Evolutionary conservation across 2,888 invertebrate species (phyloP), one percentile per base, ranked within the genome.

Genomic region (Stenolophus ochropezus): DNA sequence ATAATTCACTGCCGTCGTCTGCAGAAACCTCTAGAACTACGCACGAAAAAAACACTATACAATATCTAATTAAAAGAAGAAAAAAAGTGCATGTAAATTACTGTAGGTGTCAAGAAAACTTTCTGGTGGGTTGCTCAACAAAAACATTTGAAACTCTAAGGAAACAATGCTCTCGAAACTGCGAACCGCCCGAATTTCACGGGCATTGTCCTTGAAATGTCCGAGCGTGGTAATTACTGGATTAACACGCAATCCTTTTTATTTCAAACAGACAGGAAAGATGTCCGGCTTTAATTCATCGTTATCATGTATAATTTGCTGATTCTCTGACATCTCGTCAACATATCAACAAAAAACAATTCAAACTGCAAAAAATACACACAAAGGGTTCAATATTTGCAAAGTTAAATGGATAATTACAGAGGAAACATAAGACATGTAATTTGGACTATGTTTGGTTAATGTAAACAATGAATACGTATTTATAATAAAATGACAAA

Each of bases 161-260:
- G 3, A 11, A 25, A 14, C 14, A n/a, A 3, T 25, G 23, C 33
- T 18, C 16, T 65, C n/a, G 33, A 42, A 69, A 25, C 14, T 25
- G 23, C 25, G 14, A 25, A 61, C 4, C 14, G 23, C 25, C 14
- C 61, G 25, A 73, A 49, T 73, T 73, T 73, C 73, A 73, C 73
- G 73, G 73, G 11, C 49, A n/a, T 2, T 49, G 73, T 49, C 73
- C 73, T 73, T 73, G 73, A 73, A 21, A 73, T 21, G 49, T 49
- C 73, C 25, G 25, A n/a, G 4, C 23, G 49, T 20, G 49, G 73
- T 73, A 73, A 73, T 73, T 73, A 73, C 23, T 49, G 51, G 47
- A 49, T 73, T 73, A 49, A 73, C 73, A 73, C 73, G 73, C 73
- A 21, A 73, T 49, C 23, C 47, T 73, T 73, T 73, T 49, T 23